phyloP scores from a whole-genome alignment of 1,140 invertebrate genomes.

The Bactericera cockerelli region DNA sequence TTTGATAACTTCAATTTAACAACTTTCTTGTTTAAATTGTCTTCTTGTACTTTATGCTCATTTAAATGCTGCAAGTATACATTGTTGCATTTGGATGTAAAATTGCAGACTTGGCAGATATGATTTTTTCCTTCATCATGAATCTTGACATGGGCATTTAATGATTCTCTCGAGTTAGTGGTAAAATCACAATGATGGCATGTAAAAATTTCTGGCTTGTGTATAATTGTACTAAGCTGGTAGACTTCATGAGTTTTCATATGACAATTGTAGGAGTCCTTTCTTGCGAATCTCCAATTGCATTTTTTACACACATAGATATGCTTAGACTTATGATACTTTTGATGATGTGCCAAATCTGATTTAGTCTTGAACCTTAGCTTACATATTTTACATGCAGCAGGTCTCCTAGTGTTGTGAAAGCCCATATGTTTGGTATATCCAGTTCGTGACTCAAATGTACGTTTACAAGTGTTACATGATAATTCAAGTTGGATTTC shows the following conservation, averaged over 20 bases:
- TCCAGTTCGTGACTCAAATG: neutral
- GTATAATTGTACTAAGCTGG: neutral
- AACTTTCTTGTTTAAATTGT: no score
- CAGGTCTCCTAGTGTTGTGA: neutral
- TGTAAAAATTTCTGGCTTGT: neutral
- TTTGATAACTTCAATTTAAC: no score
- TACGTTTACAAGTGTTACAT: neutral
- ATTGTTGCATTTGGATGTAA: neutral
- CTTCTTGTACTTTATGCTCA: no score
- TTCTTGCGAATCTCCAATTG: neutral
- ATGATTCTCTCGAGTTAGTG: neutral
- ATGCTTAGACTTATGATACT: neutral
- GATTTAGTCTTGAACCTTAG: neutral
- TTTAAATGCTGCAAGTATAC: no score
- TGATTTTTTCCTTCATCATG: neutral
- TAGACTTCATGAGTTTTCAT: neutral
- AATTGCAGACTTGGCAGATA: neutral
- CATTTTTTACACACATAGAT: neutral
- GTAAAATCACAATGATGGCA: no score
- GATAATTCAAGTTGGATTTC: no score
- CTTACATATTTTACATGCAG: neutral
- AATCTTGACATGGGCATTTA: neutral
- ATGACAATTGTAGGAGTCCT: neutral
- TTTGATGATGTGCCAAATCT: neutral
- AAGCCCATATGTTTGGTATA: neutral